Evolutionary conservation across 2,888 invertebrate genomes (phyloP).

Genomic region (Malthinus flaveolus): DNA sequence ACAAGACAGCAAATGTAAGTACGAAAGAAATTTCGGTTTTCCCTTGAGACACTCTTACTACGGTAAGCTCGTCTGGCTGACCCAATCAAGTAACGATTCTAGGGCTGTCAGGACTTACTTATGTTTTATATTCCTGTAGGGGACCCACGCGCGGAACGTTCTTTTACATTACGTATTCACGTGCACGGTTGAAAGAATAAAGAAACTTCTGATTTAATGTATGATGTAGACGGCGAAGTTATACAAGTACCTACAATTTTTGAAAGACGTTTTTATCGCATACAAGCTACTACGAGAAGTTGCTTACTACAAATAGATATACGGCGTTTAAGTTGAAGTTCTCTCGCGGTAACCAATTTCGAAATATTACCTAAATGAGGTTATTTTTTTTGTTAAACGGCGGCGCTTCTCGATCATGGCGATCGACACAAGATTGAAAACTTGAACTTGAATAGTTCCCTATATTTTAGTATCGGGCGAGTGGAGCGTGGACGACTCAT

Average conservation of each 20-base stretch:
- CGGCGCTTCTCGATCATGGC: no score
- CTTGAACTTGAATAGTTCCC: no score
- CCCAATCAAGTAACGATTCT: slow-evolving; percentile 51
- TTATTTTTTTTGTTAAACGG: no score
- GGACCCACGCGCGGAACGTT: slow-evolving; percentile 36
- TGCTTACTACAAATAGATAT: no score
- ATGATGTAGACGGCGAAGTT: slow-evolving; percentile 29
- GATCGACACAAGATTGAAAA: no score
- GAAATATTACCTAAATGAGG: no score
- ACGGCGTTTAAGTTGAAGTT: no score
- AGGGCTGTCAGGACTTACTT: slow-evolving; percentile 48
- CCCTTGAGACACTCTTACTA: slow-evolving; percentile 32
- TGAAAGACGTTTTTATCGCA: slow-evolving; percentile 16
- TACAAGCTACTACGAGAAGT: slow-evolving; percentile 19
- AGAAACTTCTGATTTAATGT: slow-evolving; percentile 41
- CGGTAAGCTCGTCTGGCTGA: slow-evolving; percentile 40
- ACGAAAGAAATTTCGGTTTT: slow-evolving; percentile 34
- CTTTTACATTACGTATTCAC: slow-evolving; percentile 35
- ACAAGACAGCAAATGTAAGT: slow-evolving; percentile 27
- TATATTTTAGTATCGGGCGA: no score
- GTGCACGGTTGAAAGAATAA: slow-evolving; percentile 38
- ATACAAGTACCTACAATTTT: slow-evolving; percentile 18
- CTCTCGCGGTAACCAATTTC: no score
- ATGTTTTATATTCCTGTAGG: slow-evolving; percentile 48
- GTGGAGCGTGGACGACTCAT: neutral